phyloP scores from a whole-genome alignment of 2,113 vertebrate genomes.

The Pygoscelis antarcticus region DNA sequence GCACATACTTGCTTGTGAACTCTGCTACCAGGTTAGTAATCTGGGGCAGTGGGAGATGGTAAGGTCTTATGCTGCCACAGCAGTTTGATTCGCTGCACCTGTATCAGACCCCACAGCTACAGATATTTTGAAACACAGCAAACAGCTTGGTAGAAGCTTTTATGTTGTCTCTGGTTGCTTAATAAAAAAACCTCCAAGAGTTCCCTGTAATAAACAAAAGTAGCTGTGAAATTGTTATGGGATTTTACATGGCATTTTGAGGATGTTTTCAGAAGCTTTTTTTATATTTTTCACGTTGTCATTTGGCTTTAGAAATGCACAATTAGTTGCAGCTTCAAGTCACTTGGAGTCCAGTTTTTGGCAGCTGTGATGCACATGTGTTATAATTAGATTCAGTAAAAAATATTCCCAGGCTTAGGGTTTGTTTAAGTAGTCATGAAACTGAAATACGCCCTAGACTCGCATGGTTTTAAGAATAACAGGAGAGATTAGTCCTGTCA shows the following conservation, averaged over 20 bases:
- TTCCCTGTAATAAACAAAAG: neutral
- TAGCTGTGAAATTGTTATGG: slow-evolving; percentile 23
- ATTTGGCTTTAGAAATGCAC: slow-evolving; percentile 6
- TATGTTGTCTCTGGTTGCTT: neutral
- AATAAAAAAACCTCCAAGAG: neutral
- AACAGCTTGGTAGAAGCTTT: neutral
- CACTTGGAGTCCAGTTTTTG: slow-evolving; percentile 22
- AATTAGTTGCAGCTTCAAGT: slow-evolving; percentile 1
- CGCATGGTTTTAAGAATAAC: neutral
- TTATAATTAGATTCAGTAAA: slow-evolving; percentile 26
- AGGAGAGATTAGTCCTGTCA: neutral
- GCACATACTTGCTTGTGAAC: fast-evolving
- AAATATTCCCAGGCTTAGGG: neutral
- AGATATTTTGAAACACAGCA: neutral
- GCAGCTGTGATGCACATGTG: slow-evolving; percentile 27
- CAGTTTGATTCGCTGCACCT: neutral
- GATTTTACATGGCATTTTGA: slow-evolving; percentile 25
- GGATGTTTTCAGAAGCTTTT: slow-evolving; percentile 34
- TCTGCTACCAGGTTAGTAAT: neutral
- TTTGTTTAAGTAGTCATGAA: neutral
- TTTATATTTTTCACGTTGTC: neutral
- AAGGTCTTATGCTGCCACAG: neutral
- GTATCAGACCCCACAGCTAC: neutral
- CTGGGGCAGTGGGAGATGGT: neutral
- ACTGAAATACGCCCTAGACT: neutral